phyloP scores from a whole-genome alignment of 2,888 invertebrate species.

The Philhelius pedissequus region DNA sequence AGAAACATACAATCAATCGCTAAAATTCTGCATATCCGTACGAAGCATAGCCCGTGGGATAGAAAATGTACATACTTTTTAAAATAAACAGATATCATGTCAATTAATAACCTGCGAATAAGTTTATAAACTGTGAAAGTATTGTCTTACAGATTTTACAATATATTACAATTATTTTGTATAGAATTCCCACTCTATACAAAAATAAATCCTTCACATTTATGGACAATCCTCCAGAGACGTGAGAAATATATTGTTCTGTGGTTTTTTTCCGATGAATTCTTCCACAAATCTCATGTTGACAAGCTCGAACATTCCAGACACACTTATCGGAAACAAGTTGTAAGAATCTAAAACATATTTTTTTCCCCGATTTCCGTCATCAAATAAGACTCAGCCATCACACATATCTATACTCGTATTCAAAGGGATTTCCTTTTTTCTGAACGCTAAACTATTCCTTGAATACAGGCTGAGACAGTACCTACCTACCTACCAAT shows the following conservation, averaged over 20 bases:
- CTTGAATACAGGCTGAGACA: neutral
- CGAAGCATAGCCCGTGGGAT: too few species aligned
- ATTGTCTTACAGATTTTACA: too few species aligned
- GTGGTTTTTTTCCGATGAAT: neutral
- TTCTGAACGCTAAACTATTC: neutral
- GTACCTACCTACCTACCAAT: neutral
- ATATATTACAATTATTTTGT: too few species aligned
- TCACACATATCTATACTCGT: slow-evolving; percentile 8
- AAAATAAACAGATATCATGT: too few species aligned
- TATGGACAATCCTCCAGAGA: neutral
- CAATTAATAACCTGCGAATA: too few species aligned
- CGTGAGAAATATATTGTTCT: neutral
- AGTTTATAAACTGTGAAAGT: too few species aligned
- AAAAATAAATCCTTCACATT: too few species aligned
- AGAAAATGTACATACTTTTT: too few species aligned
- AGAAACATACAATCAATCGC: too few species aligned
- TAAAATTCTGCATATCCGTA: too few species aligned
- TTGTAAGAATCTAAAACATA: slow-evolving; percentile 50
- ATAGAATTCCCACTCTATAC: too few species aligned
- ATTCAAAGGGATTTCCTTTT: slow-evolving; percentile 16
- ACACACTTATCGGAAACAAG: slow-evolving; percentile 27
- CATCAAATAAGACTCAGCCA: slow-evolving; percentile 12
- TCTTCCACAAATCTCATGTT: neutral
- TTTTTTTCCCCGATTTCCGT: slow-evolving; percentile 19
- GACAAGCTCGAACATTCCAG: neutral